phyloP scores from a whole-genome alignment of 2,797 vertebrate genomes.

The Podarcis lilfordi region DNA sequence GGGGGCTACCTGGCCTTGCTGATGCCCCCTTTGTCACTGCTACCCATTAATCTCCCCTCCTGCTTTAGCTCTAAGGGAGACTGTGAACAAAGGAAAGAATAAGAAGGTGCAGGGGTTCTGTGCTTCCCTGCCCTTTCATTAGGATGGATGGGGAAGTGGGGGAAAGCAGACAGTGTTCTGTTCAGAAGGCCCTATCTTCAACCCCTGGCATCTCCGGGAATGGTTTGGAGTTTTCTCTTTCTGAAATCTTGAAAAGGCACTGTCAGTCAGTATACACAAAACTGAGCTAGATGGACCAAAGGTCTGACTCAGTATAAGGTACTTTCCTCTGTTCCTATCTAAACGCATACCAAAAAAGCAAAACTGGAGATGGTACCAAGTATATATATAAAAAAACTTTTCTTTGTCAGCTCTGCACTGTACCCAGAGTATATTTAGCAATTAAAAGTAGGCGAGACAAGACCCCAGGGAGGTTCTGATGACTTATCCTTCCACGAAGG shows the following conservation, averaged over 20 bases:
- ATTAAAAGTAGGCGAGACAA: not conserved
- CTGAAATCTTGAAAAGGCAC: no score
- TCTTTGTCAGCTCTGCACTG: not conserved
- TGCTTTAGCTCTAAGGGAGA: no score
- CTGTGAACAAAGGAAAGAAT: not conserved
- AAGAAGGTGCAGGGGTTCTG: not conserved
- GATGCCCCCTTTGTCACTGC: not conserved
- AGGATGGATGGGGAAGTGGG: not conserved
- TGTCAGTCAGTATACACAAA: no score
- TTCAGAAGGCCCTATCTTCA: no score
- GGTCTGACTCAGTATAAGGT: no score
- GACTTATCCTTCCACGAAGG: slow-evolving; percentile 18
- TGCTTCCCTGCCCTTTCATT: not conserved
- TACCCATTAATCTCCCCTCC: not conserved
- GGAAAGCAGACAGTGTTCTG: no score
- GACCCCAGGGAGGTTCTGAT: slow-evolving; percentile 11
- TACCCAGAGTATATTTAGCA: not conserved
- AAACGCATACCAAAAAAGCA: not conserved
- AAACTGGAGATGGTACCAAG: not conserved
- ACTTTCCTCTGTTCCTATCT: not conserved
- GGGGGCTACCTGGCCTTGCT: not conserved
- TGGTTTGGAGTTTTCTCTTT: no score
- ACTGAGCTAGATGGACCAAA: no score
- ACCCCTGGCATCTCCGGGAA: no score
- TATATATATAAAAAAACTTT: rapidly evolving